Percentiles rank a stretch among this genome's conserved stretches.
Evolutionary conservation across 2,888 invertebrate genomes (phyloP).

Genomic region (Pollenia labialis): DNA sequence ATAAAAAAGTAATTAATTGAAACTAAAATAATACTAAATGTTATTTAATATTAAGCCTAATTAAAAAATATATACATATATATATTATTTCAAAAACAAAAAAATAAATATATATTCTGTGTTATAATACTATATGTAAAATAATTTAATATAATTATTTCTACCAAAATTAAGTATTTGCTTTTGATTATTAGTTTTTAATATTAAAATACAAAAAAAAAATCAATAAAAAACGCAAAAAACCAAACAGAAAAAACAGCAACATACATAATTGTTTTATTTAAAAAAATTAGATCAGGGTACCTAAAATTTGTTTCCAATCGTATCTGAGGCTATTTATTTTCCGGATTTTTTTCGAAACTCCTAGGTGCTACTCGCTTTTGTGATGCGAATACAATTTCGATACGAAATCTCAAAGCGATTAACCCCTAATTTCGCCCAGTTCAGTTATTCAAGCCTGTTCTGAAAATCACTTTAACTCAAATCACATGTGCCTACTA

Average conservation of each 20-base stretch:
- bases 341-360: too few relatives aligned
- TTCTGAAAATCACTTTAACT: too few relatives aligned
- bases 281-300: not conserved
- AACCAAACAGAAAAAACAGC: conserved; percentile 68
- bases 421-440: too few relatives aligned
- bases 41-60: conserved; percentile 73
- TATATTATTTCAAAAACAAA: conserved; percentile 35
- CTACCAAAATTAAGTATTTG: conserved; percentile 73
- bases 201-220: conserved; percentile 68
- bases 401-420: too few relatives aligned
- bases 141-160: conserved; percentile 70
- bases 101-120: conserved; percentile 58
- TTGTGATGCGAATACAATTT: too few relatives aligned
- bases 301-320: too few relatives aligned
- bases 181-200: conserved; percentile 74
- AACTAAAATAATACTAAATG: conserved; percentile 70
- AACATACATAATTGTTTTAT: conserved; percentile 59
- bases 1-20: conserved; percentile 43
- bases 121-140: conserved; percentile 70
- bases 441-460: too few relatives aligned
- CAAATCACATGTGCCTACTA: too few relatives aligned
- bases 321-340: too few relatives aligned
- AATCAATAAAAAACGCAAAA: conserved; percentile 71
- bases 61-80: conserved; percentile 29
- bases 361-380: too few relatives aligned